Evolutionary conservation across 2,888 invertebrate genomes (phyloP).

Genomic region (Pammene fasciana): DNA sequence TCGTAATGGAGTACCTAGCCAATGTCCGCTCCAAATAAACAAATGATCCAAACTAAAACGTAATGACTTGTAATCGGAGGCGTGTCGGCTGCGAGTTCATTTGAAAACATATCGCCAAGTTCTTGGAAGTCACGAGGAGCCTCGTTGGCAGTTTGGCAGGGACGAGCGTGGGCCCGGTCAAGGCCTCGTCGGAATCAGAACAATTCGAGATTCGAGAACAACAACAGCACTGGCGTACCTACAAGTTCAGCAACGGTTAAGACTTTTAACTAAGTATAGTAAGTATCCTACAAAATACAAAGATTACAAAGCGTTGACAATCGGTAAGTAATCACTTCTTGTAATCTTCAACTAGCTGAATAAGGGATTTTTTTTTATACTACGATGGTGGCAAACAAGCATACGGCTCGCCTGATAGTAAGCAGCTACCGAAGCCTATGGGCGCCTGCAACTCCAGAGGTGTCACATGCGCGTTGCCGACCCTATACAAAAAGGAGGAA

Average conservation of each 20-base stretch:
- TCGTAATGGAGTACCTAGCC: slow-evolving; percentile 29
- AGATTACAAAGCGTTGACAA: not conserved
- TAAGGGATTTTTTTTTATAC: no score
- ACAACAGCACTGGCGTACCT: slow-evolving; percentile 9
- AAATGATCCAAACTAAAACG: slow-evolving; percentile 47
- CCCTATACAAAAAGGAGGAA: no score
- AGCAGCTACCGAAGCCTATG: no score
- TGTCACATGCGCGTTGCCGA: no score
- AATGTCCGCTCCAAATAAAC: slow-evolving; percentile 37
- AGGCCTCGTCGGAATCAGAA: slow-evolving; percentile 60
- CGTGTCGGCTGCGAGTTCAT: slow-evolving; percentile 51
- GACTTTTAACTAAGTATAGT: not conserved
- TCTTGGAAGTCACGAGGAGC: slow-evolving; percentile 65
- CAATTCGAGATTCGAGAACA: slow-evolving; percentile 17
- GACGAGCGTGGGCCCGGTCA: slow-evolving; percentile 63
- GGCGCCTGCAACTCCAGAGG: no score
- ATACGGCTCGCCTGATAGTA: no score
- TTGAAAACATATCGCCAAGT: slow-evolving; percentile 57
- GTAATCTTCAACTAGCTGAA: no score
- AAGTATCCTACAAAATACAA: not conserved
- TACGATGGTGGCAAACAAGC: no score
- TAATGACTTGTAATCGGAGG: slow-evolving; percentile 62
- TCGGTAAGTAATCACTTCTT: not conserved
- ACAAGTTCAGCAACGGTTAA: not conserved
- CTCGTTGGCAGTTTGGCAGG: slow-evolving; percentile 55